phyloP scores from a whole-genome alignment of 2,888 invertebrate genomes.

The Amblyjoppa fuscipennis region DNA sequence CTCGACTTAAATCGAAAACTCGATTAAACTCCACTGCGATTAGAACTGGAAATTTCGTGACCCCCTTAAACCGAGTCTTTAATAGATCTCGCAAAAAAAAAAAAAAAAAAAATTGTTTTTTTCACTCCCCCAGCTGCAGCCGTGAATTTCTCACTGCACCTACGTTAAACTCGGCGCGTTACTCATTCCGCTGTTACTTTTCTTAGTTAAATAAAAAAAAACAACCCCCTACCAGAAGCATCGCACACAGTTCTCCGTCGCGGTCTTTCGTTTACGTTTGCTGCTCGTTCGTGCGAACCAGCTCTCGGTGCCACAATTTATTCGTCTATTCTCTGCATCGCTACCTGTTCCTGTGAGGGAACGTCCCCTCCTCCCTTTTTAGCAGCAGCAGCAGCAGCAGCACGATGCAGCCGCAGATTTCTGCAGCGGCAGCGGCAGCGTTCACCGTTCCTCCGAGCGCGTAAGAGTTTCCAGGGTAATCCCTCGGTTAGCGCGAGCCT shows the following conservation, averaged over 20 bases:
- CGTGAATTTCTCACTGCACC: slow-evolving; percentile 59
- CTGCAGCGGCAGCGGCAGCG: not conserved
- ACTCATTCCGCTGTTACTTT: slow-evolving; percentile 34
- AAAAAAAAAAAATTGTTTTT: slow-evolving; percentile 61
- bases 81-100: slow-evolving; percentile 42
- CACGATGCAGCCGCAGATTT: not conserved
- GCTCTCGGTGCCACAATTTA: slow-evolving; percentile 67
- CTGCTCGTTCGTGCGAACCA: slow-evolving; percentile 68
- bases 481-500: slow-evolving; percentile 57
- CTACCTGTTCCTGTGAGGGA: slow-evolving; percentile 61
- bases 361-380: slow-evolving; percentile 3
- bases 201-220: slow-evolving; percentile 6
- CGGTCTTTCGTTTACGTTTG: slow-evolving; percentile 47
- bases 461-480: slow-evolving; percentile 59
- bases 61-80: slow-evolving; percentile 21
- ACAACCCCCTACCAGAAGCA: slow-evolving; percentile 20
- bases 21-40: too few species aligned
- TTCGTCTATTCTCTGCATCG: slow-evolving; percentile 68
- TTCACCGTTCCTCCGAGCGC: slow-evolving; percentile 29
- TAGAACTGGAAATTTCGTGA: not conserved
- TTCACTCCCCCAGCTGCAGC: slow-evolving; percentile 44
- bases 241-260: slow-evolving; percentile 55
- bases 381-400: not conserved
- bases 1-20: too few species aligned
- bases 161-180: slow-evolving; percentile 2